Conservation (phyloP, 1,140 invertebrate species). For the Drosophila sp. region DNA sequence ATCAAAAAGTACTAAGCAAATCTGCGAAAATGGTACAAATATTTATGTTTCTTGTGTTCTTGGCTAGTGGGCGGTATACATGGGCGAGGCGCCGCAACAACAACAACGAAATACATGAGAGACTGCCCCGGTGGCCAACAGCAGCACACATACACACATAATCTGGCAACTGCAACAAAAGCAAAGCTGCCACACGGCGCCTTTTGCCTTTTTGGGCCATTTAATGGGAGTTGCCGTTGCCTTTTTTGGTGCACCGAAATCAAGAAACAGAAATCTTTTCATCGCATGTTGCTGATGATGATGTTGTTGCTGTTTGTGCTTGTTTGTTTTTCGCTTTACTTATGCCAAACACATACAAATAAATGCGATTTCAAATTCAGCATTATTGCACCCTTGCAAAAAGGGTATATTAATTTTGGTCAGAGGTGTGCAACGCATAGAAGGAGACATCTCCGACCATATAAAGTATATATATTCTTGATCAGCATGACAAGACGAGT, state of each 20-base stretch:
- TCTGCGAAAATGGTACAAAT: constrained; percentile 67
- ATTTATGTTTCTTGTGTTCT: constrained; percentile 33
- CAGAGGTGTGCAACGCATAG: no score
- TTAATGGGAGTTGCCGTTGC: constrained; percentile 81
- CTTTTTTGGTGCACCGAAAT: constrained; percentile 79
- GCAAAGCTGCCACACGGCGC: constrained; percentile 41
- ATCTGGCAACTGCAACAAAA: constrained; percentile 19
- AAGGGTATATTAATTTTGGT: no score
- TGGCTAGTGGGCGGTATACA: constrained; percentile 5
- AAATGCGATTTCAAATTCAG: constrained; percentile 54
- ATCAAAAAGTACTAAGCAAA: constrained; percentile 65
- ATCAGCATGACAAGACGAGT: no score
- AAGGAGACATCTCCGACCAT: no score
- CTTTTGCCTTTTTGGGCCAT: constrained; percentile 75
- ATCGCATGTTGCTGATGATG: constrained; percentile 47
- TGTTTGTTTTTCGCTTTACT: constrained; percentile 30
- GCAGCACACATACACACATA: constrained; percentile 41
- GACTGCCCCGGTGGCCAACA: constrained; percentile 62
- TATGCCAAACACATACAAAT: constrained; percentile 47
- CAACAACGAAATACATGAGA: constrained; percentile 59
- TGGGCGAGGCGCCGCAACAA: constrained; percentile 67
- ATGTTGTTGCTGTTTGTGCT: constrained; percentile 49
- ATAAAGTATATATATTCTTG: no score
- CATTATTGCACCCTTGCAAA: not conserved
- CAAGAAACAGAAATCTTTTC: constrained; percentile 75